Evolutionary conservation across 2,888 invertebrate genomes (phyloP), one percentile per base, ranked within the genome.

Genomic region (Rhorus exstirpatorius): DNA sequence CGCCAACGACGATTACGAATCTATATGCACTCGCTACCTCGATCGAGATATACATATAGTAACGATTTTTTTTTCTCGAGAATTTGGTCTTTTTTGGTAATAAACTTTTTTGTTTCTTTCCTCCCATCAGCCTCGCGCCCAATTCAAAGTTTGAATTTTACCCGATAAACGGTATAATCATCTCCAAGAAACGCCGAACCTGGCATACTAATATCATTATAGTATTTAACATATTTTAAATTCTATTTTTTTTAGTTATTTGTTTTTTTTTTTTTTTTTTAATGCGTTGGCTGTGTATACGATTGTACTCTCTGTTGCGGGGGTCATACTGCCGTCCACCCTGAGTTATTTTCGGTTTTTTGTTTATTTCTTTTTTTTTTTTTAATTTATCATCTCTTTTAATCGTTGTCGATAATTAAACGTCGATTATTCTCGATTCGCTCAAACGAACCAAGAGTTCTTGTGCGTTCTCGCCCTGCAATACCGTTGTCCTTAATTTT

Each of bases 261-360:
- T 68, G 14, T 49, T 76, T 76, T 72, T 61, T 51, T 81, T 85
- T 76, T 80, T 85, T 89, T 89, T 87, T 87, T 88, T 89, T 85
- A 85, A 88, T 91, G 88, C 86, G 89, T 92, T 93, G 93, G 92
- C 92, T 92, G 91, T 92, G 91, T 92, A 92, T 92, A 92, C 90
- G 91, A 93, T 93, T 93, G 93, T 93, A 93, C 93, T 93, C 90
- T 90, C 90, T 89, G 92, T 93, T 92, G 78, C 90, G 90, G 90
- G 90, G 90, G 90, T 91, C 91, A 91, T 90, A 90, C 90, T 91
- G 91, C 86, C 75, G 85, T 90, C 86, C 89, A 90, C 92, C 92
- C 93, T 93, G 93, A 93, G 92, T 91, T 84, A 86, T 77, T 82
- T 83, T 72, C 61, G 61, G 83, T 79, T 81, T 84, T 61, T 78